Evolutionary conservation across 2,113 vertebrate genomes (phyloP), one percentile per base, ranked within the genome.

Genomic region (Campylomormyrus tamandua): DNA sequence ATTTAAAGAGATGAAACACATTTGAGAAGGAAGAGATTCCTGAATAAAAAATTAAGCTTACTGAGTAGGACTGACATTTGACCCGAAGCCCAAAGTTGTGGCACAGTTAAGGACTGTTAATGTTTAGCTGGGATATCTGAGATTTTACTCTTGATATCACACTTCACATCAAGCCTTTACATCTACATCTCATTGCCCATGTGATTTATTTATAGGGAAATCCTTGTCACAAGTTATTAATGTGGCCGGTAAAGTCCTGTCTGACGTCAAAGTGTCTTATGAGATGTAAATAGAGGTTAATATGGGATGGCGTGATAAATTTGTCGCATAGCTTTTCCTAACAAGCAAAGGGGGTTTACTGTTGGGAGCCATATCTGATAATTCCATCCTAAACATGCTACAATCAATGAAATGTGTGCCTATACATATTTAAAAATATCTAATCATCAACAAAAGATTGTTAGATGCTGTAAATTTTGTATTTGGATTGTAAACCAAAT

Each of bases 51-150:
- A 89, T 94, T 91, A 95, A 93, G 94, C 97, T 95, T 95, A 96
- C 92, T 90, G 96, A 95, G 95, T 96, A 97, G 5, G 97, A 98
- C 95, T 95, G 97, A 96, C 97, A 94, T 95, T 92, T 98, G 97
- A 98, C 97, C 97, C 92, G 0, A 94, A 97, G 97, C 96, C 97
- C 98, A 98, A 99, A 97, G 98, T 98, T 97, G 93, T 96, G 97
- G 98, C 97, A 98, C 96, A 95, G 97, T 97, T 97, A 97, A 97
- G 97, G 98, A 98, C 98, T 97, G 97, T 77, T 39, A 77, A 42
- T 8, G 1, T 80, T 80, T 7, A 80, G 13, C 35, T 2, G 74
- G 74, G 74, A 80, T 80, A 42, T 19, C 35, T 39, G 35, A 42
- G 1, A 42, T 42, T 80, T 80, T 42, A 42, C 74, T 80, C 5